Evolutionary conservation across 1,140 invertebrate species (phyloP).

Genomic region (Melitaea cinxia): DNA sequence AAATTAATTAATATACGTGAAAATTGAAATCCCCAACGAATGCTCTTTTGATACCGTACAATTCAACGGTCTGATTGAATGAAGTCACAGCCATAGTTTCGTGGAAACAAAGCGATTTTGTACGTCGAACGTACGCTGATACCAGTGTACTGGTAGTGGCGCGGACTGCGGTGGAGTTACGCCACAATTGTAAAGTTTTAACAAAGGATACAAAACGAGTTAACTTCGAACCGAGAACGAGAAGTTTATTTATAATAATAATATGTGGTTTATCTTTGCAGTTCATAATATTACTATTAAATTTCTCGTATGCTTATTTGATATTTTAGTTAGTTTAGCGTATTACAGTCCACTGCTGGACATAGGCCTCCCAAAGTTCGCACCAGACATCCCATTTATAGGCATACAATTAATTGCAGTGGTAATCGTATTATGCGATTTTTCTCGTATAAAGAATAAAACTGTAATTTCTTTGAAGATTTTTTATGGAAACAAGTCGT

Average conservation of each 20-base stretch:
- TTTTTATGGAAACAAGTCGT: too few species aligned
- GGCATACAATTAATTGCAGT: too few species aligned
- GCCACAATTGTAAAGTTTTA: constrained; percentile 9
- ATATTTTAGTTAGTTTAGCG: too few species aligned
- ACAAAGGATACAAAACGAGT: constrained; percentile 5
- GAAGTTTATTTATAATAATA: constrained; percentile 1
- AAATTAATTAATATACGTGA: not conserved
- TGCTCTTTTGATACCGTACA: constrained; percentile 4
- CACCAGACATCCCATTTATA: too few species aligned
- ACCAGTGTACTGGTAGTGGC: not conserved
- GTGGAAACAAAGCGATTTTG: not conserved
- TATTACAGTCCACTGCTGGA: too few species aligned
- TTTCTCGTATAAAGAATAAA: too few species aligned
- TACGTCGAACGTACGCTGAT: constrained; percentile 7
- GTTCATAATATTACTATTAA: not conserved
- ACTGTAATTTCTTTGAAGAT: too few species aligned
- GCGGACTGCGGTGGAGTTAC: too few species aligned
- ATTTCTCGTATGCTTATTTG: not conserved
- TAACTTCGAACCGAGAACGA: not conserved
- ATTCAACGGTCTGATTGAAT: constrained; percentile 2
- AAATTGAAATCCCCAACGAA: not conserved
- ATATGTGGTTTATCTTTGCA: not conserved
- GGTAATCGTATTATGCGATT: too few species aligned
- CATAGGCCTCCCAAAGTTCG: too few species aligned
- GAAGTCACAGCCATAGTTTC: constrained; percentile 1